Base-by-base conservation (phyloP, 2,113 vertebrate genomes). In the Periophthalmodon schlosseri region DNA sequence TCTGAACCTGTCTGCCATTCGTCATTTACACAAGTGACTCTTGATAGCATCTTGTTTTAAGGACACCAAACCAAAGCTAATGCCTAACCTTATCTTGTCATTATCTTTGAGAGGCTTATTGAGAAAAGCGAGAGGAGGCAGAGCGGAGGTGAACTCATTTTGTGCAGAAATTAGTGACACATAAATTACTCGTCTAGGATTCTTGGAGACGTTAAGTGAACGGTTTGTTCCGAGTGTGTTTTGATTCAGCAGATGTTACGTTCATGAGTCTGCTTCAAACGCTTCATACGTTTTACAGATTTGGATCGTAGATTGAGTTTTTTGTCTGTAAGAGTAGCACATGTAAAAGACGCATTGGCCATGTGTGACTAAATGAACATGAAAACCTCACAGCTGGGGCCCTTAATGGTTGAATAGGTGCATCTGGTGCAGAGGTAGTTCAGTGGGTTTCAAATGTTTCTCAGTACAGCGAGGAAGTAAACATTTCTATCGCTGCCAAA, bases 51-150 rank as follows among this genome's bases (percentile, higher is more conserved):
- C 58, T 57, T n/a, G 52, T 56, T 56, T 56, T 56, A 56, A 77
- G 69, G 66, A 18, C 44, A 39, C 60, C 74, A 16, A 68, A 34
- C 60, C 39, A 16, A 68, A 71, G 57, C 0, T 2, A 49, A 46
- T 44, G 10, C 21, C 23, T 79, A 44, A 58, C 20, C 73, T 76
- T 69, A 78, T 73, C 60, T 63, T 34, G 23, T 63, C 60, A 63
- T 73, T 64, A 54, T 74, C 3, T 80, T 33, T 28, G 63, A 77
- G 72, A 68, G 33, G 34, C 49, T 80, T 23, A 54, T 70, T 23
- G 57, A 23, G 23, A 21, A 56, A 21, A 56, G 54, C 21, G n/a
- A 21, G 54, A 0, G 16, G 20, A 56, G 54, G 69, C 21, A 16
- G n/a, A 12, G 34, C 39, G 18, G 34, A 64, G 18, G 28, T 46